Evolutionary conservation across 1,140 invertebrate species (phyloP).

Genomic region (Platorchestia sp.): DNA sequence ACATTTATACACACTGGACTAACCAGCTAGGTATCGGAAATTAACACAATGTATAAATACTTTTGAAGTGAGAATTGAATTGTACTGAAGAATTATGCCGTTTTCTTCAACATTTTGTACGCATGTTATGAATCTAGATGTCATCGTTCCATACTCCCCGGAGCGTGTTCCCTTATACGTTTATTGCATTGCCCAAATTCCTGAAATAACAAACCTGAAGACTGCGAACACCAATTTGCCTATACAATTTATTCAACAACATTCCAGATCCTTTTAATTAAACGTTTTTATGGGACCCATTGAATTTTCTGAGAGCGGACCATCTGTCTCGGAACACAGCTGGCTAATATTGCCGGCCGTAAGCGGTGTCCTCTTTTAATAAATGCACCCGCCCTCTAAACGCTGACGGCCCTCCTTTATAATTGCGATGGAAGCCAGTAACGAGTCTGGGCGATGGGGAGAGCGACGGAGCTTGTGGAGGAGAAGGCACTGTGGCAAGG

Average conservation of each 20-base stretch:
- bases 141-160: not conserved
- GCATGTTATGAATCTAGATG: not conserved
- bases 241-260: slow-evolving; percentile 8
- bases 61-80: not conserved
- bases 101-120: not conserved
- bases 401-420: not conserved
- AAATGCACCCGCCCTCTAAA: slow-evolving; percentile 27
- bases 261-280: slow-evolving; percentile 5
- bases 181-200: not conserved
- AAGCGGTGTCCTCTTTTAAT: slow-evolving; percentile 49
- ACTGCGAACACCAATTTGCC: not conserved
- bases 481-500: not conserved
- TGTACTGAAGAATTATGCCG: not conserved
- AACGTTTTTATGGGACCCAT: not conserved
- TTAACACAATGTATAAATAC: not conserved
- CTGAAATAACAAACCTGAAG: not conserved
- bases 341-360: slow-evolving; percentile 38
- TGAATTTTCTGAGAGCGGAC: slow-evolving; percentile 24
- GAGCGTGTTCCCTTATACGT: not conserved
- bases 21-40: too few species aligned
- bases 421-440: not conserved
- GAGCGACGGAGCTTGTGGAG: not conserved
- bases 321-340: slow-evolving; percentile 27
- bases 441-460: not conserved
- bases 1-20: too few species aligned